Evolutionary conservation across 2,797 vertebrate genomes (phyloP), one percentile per base, ranked within the genome.

Genomic region (Centroberyx gerrardi): DNA sequence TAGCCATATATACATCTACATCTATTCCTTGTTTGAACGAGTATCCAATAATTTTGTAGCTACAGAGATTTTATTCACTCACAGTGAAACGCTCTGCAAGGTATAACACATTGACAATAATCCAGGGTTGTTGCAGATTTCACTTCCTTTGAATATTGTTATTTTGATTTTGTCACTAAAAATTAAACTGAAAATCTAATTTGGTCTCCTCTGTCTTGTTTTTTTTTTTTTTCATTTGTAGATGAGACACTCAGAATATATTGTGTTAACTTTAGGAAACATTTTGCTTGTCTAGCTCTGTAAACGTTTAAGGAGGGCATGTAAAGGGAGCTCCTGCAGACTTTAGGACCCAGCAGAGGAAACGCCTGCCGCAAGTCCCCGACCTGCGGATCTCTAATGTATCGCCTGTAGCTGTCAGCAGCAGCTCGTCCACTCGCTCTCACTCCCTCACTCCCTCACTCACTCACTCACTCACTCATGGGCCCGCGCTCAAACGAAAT

Each of bases 331-430:
- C 54, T 1, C 17, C 0, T 2, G 28, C 68, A 3, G 74, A 1
- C 90, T 28, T 55, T 95, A 94, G 93, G 95, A 96, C 95, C 94
- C 92, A 80, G 94, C 77, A 53, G 83, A 77, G 18, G 27, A 54
- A 15, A 42, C 4, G 6, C 31, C 55, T 62, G 53, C 31, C 65
- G 42, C 28, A 38, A 7, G 46, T 0, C 62, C 71, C 71, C 48
- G 48, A 53, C 82, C 72, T 68, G 78, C 40, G 31, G 63, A 52
- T 59, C 62, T 79, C 68, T 48, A n/a, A n/a, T 59, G 76, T 15
- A 36, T 70, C 22, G 27, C 58, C 59, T 53, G 65, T 18, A 27
- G 78, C 74, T 87, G 82, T 82, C 81, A 72, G 83, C 55, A 15
- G 62, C 0, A 48, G 68, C 66, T 22, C 54, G 42, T 56, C 49